Conservation (phyloP, 92 coral and sea anemone species). For the Paragorgia papillata region DNA sequence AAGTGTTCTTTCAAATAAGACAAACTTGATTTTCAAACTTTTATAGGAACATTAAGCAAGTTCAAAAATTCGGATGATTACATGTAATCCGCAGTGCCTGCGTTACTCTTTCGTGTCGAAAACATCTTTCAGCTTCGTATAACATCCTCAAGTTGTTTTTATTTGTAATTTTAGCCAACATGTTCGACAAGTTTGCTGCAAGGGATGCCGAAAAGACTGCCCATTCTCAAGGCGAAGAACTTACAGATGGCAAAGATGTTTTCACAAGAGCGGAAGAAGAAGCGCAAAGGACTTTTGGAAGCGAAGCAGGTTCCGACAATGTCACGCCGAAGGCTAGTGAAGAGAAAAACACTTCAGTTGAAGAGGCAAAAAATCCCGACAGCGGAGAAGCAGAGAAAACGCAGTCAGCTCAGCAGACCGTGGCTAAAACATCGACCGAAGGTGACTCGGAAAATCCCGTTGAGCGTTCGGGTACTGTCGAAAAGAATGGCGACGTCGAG, state of each 20-base stretch:
- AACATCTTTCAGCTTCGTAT: too few relatives aligned
- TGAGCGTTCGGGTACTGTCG: too few relatives aligned
- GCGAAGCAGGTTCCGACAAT: background rate
- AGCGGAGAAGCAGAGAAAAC: background rate
- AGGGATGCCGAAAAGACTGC: constrained; percentile 52
- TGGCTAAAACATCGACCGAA: too few relatives aligned
- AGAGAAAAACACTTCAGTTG: background rate
- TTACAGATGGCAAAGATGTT: constrained; percentile 62
- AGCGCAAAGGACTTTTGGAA: constrained; percentile 32
- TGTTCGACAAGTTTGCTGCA: constrained; percentile 89
- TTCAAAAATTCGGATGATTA: too few relatives aligned
- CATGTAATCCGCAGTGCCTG: too few relatives aligned
- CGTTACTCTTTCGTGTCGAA: too few relatives aligned
- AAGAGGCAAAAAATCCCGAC: background rate
- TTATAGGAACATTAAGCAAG: too few relatives aligned
- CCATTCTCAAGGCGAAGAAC: constrained; percentile 9
- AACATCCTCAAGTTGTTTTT: background rate
- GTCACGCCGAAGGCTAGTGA: background rate
- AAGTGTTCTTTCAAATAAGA: too few relatives aligned
- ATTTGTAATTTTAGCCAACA: constrained; percentile 66
- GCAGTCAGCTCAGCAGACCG: too few relatives aligned
- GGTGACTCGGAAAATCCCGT: too few relatives aligned
- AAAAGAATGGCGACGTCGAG: too few relatives aligned
- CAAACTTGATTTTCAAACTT: too few relatives aligned
- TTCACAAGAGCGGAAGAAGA: constrained; percentile 55